These are phyloP conservation scores for Ceratoteleas bidentatus DNA, from an alignment of 1,140 invertebrate species.

Conservation along the genomic window DNA sequence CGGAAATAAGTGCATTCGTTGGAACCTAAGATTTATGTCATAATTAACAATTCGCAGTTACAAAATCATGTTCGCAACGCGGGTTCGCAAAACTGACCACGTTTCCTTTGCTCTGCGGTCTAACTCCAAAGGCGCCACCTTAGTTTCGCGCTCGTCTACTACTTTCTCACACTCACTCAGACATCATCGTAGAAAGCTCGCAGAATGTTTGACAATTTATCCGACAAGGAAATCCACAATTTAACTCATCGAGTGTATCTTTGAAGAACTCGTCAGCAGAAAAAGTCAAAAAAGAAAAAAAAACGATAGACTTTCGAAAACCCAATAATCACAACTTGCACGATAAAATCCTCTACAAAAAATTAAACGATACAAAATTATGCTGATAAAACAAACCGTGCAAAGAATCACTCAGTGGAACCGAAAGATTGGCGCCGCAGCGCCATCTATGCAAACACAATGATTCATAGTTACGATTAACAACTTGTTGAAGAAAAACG, in stretches of 20 bases:
- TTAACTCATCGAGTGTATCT: conserved; percentile 22
- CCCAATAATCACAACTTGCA: background rate
- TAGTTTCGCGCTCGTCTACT: conserved; percentile 27
- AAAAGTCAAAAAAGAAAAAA: background rate
- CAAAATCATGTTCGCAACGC: conserved; percentile 29
- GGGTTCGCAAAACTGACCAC: conserved; percentile 54
- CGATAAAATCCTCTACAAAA: background rate
- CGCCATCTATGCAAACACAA: background rate
- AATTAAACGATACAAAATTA: no score
- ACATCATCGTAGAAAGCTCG: conserved; percentile 20
- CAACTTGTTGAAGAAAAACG: conserved; percentile 9
- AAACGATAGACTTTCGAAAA: background rate
- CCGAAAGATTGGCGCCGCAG: background rate
- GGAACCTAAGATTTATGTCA: conserved; percentile 30
- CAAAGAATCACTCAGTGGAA: no score
- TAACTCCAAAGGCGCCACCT: conserved; percentile 20
- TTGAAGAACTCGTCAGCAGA: conserved; percentile 32
- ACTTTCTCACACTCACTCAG: background rate
- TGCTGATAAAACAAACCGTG: no score
- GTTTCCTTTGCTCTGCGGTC: conserved; percentile 24
- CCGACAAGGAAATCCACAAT: background rate
- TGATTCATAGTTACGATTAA: background rate
- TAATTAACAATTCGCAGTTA: conserved; percentile 45
- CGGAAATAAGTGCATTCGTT: conserved; percentile 35
- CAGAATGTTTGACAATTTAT: conserved; percentile 6